Evolutionary conservation across 2,113 vertebrate species (phyloP), one percentile per base, ranked within the genome.

Genomic region (Symphodus melops): DNA sequence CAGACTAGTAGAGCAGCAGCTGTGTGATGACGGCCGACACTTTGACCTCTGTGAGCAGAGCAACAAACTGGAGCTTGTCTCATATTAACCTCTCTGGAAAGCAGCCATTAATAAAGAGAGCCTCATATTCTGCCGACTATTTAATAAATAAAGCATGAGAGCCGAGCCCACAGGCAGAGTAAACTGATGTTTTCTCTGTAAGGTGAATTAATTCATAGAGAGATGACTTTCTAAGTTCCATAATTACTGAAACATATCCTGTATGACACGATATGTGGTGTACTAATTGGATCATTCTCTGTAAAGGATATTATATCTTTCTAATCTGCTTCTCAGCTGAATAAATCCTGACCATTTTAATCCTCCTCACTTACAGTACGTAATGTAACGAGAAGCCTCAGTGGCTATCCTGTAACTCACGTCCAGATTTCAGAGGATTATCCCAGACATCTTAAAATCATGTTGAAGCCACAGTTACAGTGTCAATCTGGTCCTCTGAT

Each of bases 261-360:
- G n/a, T 42, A 80, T 70, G 55, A 58, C 62, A 72, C 17, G 21
- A 58, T 57, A 71, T 41, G 51, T 21, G 72, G 64, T 52, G 58
- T 72, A 58, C 80, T 77, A 41, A 65, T 49, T 71, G 78, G 72
- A 65, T 91, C 61, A 69, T 71, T 79, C 52, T 54, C 81, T 74
- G 46, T 63, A 78, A 75, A 83, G 75, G 61, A 63, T 82, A 57
- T 83, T 63, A 89, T 91, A 80, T 81, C 68, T 49, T 36, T 48
- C 61, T 91, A 88, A 91, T 89, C 88, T 87, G 57, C 75, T 83
- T 14, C 80, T 88, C 68, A 88, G 76, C 71, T 49, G 65, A 49
- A 17, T 59, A 79, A 85, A 84, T 84, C 85, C 78, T 77, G 77
- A 63, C 25, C 49, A 63, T 79, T 77, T 77, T 83, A 80, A 90